Evolutionary conservation across 2,113 vertebrate genomes (phyloP), one percentile per base, ranked within the genome.

Genomic region (Nipponia nippon): DNA sequence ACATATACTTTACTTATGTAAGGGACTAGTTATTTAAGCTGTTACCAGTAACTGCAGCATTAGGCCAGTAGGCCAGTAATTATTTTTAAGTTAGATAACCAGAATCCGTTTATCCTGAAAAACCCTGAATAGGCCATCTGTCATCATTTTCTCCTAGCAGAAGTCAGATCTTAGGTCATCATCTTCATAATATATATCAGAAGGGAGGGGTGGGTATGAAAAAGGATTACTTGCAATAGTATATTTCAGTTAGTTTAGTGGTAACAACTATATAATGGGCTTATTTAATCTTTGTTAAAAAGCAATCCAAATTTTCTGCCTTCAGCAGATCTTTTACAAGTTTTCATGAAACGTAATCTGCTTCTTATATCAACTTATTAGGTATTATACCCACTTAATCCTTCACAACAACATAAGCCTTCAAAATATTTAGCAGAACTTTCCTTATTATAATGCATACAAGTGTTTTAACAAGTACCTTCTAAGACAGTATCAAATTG

Each of bases 31-130:
- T 91, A 95, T 90, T 95, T 92, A 97, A 93, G 40, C 65, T 80
- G 65, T 65, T 83, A 87, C 13, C 52, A 85, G 42, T 49, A 83
- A 42, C 61, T 63, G 47, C 52, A 88, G 55, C 67, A 75, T 82
- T 94, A 95, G 79, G 88, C 25, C 69, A 91, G 75, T 94, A 90
- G 86, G 93, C 30, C 70, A 92, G 17, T 80, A 93, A 95, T 88
- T 97, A 94, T 75, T 92, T 88, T 56, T 97, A 96, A 91, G 82
- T 90, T 89, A 95, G 95, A 87, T 61, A 87, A 87, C 46, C 2
- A 2, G 69, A 91, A 97, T 96, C 93, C 21, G 5, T 96, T 97
- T 93, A 95, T 61, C 95, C 76, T 80, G 53, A 58, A 87, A 92
- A 96, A 69, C 40, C 53, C 76, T 71, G 30, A 89, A 61, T 44